Base-by-base conservation (phyloP, 2,113 vertebrate genomes). In the Anoplopoma fimbria region DNA sequence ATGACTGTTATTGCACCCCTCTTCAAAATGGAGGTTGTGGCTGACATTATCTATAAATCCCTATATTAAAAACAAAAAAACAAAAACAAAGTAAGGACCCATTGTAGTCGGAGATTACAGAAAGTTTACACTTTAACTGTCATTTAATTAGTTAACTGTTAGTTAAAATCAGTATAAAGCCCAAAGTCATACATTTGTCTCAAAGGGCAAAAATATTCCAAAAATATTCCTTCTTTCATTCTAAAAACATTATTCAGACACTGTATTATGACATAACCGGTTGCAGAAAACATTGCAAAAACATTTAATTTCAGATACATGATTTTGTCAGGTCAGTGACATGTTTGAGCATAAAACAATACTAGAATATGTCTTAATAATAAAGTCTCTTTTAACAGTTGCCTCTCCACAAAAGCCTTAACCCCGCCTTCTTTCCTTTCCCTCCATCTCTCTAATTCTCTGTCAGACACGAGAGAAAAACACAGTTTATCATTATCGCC, bases 401-500 rank as follows among this genome's bases (percentile, higher is more conserved):
- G 6, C 27, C n/a, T 17, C 15, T 23, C 70, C 25, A 13, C 51
- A 12, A 12, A 47, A 38, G 21, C 55, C 49, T 49, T 5, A 1
- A 6, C 38, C 31, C 45, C 2, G 57, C 25, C 36, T 2, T 75
- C 21, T 1, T 58, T 57, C 65, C 51, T 9, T 45, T 47, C 17
- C 57, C 53, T 58, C 19, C 33, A 25, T 81, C 36, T 23, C 34
- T 51, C 67, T 9, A 14, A 29, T 47, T 55, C 77, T 83, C 73
- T 55, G 67, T 88, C 72, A 62, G 76, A 81, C 76, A 17, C 2
- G 10, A 23, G 82, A 81, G 36, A 87, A 77, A 85, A 92, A 77
- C 80, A 76, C 82, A 75, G 88, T 94, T 93, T 86, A 87, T 93
- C 92, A 90, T 93, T 91, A 88, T 87, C 91, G 75, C 86, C 89